Conservation (phyloP, 1,140 invertebrate genomes). For the Zophobas morio region DNA sequence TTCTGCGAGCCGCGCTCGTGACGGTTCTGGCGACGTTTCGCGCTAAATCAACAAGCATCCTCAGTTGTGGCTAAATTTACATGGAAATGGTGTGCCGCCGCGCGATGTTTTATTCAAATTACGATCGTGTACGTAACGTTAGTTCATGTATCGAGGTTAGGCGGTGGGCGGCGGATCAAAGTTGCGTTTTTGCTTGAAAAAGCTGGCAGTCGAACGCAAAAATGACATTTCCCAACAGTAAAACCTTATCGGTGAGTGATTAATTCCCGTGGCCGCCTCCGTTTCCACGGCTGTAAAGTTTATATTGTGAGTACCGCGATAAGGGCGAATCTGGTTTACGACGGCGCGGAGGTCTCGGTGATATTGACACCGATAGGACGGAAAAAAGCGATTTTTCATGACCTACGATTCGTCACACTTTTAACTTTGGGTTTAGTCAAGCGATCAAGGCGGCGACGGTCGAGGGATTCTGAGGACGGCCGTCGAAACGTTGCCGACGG, state of each 20-base stretch:
- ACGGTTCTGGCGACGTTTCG: neutral
- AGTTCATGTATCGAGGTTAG: conserved; percentile 45
- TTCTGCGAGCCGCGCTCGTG: no score
- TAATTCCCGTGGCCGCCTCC: conserved; percentile 13
- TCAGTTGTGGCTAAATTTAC: conserved; percentile 31
- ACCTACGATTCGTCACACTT: conserved; percentile 51
- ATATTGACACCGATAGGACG: conserved; percentile 34
- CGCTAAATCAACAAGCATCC: neutral
- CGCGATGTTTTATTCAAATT: conserved; percentile 50
- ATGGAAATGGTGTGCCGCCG: conserved; percentile 31
- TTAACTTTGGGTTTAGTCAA: conserved; percentile 53
- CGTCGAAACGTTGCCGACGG: conserved; percentile 3
- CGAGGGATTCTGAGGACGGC: conserved; percentile 21
- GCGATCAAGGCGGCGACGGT: conserved; percentile 42
- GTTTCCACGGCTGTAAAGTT: conserved; percentile 6
- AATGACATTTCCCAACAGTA: neutral
- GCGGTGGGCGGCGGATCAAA: neutral
- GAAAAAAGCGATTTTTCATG: conserved; percentile 44
- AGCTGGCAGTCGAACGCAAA: neutral
- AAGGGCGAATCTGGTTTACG: neutral
- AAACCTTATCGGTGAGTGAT: conserved; percentile 9
- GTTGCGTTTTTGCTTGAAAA: neutral
- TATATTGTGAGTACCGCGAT: conserved; percentile 22
- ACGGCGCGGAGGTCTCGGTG: conserved; percentile 9
- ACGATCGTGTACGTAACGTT: conserved; percentile 31